Evolutionary conservation across 2,113 vertebrate species (phyloP).

Genomic region (Laterallus jamaicensis): DNA sequence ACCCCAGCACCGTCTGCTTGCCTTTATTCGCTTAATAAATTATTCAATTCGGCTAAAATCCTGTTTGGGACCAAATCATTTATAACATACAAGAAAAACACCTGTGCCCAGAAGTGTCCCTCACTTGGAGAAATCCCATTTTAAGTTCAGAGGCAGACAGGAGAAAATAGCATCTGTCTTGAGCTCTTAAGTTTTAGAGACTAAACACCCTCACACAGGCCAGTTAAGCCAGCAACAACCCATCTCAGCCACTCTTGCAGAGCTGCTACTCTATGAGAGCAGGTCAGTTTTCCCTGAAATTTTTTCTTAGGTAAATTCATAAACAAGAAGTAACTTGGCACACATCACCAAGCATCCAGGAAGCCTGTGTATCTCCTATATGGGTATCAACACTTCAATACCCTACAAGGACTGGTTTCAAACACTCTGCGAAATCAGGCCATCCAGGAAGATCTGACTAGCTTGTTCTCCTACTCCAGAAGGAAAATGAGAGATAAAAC

Average conservation of each 20-base stretch:
- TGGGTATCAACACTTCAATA: neutral
- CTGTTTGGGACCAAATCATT: too few species aligned
- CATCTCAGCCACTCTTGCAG: neutral
- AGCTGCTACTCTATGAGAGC: fast-evolving
- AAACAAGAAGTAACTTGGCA: neutral
- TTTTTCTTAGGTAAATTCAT: neutral
- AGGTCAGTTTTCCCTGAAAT: neutral
- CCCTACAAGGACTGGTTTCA: neutral
- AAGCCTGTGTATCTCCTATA: neutral
- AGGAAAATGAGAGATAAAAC: fast-evolving
- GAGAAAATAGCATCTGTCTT: neutral
- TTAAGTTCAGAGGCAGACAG: neutral
- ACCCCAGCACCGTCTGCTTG: too few species aligned
- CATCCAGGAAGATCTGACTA: neutral
- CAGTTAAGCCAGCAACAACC: neutral
- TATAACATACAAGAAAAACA: neutral
- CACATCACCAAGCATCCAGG: too few species aligned
- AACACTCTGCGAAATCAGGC: neutral
- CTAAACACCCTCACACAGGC: neutral
- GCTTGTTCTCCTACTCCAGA: neutral
- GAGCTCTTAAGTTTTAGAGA: neutral
- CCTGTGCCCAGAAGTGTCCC: neutral
- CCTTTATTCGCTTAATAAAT: too few species aligned
- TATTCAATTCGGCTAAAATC: too few species aligned
- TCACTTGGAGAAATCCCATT: neutral